Conservation (phyloP, 2,888 invertebrate genomes). For the Mesorhabditis sp. region DNA sequence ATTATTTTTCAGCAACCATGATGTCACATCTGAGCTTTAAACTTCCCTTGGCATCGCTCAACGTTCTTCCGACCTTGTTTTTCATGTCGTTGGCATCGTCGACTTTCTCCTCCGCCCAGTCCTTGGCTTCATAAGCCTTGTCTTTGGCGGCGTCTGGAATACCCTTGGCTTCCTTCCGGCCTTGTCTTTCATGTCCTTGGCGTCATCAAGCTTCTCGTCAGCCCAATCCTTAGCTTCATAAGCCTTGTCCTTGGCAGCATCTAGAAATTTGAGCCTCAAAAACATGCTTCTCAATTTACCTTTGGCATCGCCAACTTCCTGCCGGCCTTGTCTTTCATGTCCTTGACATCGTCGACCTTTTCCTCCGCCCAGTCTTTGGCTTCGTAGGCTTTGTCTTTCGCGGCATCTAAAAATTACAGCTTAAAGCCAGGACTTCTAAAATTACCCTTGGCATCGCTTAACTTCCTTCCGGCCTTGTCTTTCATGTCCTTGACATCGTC, state of each 20-base stretch:
- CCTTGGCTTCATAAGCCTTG: background rate
- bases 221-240: background rate
- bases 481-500: background rate
- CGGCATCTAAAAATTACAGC: background rate
- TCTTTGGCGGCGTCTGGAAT: background rate
- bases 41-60: background rate
- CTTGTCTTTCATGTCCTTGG: background rate
- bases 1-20: too few species aligned
- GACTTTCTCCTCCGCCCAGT: background rate
- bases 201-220: background rate
- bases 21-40: background rate
- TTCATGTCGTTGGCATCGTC: background rate
- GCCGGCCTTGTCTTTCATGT: background rate
- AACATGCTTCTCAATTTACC: background rate
- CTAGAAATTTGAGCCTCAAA: background rate
- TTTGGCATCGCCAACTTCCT: background rate
- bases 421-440: background rate
- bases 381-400: background rate
- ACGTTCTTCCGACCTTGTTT: too few species aligned
- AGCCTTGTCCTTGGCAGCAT: background rate
- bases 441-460: background rate
- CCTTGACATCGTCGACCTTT: background rate
- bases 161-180: background rate
- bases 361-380: background rate
- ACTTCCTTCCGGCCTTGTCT: conserved; percentile 4